phyloP scores from a whole-genome alignment of 2,888 invertebrate species.

The Melangyna quadrimaculata region DNA sequence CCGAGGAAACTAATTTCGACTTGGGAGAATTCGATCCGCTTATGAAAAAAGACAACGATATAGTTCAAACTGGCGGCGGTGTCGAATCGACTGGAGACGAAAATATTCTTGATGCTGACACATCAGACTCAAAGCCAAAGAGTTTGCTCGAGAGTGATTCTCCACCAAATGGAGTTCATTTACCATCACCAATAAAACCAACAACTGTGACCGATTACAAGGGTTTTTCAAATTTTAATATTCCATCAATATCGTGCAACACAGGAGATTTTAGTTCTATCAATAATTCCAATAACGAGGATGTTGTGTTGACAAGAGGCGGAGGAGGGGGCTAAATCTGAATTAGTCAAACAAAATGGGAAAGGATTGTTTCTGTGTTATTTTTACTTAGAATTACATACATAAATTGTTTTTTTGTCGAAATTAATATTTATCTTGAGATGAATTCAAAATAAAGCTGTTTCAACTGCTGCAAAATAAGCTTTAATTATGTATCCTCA shows the following conservation, averaged over 20 bases:
- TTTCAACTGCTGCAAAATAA: conserved; percentile 4
- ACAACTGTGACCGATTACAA: conserved; percentile 82
- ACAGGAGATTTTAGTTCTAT: conserved; percentile 83
- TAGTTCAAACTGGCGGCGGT: conserved; percentile 44
- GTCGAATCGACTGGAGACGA: not conserved
- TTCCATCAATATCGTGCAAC: conserved; percentile 86
- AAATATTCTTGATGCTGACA: conserved; percentile 36
- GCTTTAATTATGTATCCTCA: too few relatives aligned
- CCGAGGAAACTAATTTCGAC: conserved; percentile 82
- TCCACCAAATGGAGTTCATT: conserved; percentile 80
- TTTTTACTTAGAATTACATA: conserved; percentile 61
- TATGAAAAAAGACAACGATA: conserved; percentile 70
- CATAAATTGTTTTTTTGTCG: conserved; percentile 39
- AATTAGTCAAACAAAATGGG: conserved; percentile 7
- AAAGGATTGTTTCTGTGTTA: conserved; percentile 62
- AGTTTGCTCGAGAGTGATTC: conserved; percentile 80
- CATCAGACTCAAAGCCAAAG: conserved; percentile 65
- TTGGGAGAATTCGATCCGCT: conserved; percentile 81
- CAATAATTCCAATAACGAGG: conserved; percentile 34
- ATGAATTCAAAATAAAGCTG: conserved; percentile 37
- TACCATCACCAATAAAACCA: conserved; percentile 85
- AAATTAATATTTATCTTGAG: conserved; percentile 54
- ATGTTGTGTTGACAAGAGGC: conserved; percentile 48
- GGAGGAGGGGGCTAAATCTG: conserved; percentile 53
- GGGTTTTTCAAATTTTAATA: conserved; percentile 85